phyloP scores from a whole-genome alignment of 2,797 vertebrate genomes.

The Harpagifer antarcticus region DNA sequence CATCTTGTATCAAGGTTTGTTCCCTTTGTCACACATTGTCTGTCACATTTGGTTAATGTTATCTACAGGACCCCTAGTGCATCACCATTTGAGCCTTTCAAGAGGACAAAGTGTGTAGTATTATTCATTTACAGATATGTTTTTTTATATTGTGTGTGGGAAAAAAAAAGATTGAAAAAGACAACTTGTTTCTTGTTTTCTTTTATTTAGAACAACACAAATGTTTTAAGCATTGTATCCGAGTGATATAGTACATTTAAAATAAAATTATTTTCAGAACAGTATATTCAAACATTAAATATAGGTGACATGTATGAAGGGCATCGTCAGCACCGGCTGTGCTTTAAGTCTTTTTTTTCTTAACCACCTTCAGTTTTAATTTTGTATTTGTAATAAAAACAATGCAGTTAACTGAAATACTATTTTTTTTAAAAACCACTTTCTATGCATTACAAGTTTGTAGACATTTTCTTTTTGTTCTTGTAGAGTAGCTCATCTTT shows the following conservation, averaged over 20 bases:
- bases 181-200: slow-evolving; percentile 60
- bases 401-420: slow-evolving; percentile 73
- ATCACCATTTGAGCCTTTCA: neutral
- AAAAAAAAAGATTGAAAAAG: slow-evolving; percentile 45
- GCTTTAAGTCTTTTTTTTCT: slow-evolving; percentile 55
- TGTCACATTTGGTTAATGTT: neutral
- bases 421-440: slow-evolving; percentile 65
- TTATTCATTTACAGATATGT: neutral
- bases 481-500: slow-evolving; percentile 37
- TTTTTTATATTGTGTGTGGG: slow-evolving; percentile 5
- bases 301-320: slow-evolving; percentile 79
- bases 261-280: slow-evolving; percentile 87
- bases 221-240: slow-evolving; percentile 81
- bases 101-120: neutral
- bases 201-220: slow-evolving; percentile 85
- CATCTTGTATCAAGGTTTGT: slow-evolving; percentile 1
- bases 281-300: slow-evolving; percentile 84
- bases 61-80: neutral
- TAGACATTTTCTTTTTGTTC: slow-evolving; percentile 52
- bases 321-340: slow-evolving; percentile 64
- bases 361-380: slow-evolving; percentile 57
- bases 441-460: slow-evolving; percentile 74
- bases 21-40: neutral
- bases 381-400: slow-evolving; percentile 73
- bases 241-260: slow-evolving; percentile 86